These are phyloP conservation scores for Andrena praecox DNA, from an alignment of 2,888 invertebrate species.

Conservation along the genomic window DNA sequence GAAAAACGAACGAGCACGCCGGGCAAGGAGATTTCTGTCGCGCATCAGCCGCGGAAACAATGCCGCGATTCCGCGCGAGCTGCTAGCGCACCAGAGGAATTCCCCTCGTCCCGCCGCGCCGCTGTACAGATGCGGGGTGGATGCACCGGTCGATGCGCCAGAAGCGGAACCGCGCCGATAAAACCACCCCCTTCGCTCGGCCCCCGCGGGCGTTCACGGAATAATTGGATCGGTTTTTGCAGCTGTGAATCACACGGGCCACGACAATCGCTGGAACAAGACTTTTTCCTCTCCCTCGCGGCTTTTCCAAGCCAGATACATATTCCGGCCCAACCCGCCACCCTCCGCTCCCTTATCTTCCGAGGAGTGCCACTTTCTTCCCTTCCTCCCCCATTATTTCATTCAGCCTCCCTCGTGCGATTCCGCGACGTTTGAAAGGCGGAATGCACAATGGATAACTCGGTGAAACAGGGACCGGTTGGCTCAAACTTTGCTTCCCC, in stretches of 20 bases:
- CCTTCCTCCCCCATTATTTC: not conserved
- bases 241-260: constrained; percentile 58
- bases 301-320: constrained; percentile 39
- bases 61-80: constrained; percentile 23
- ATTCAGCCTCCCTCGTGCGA: no score
- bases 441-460: no score
- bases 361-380: constrained; percentile 31
- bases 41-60: constrained; percentile 24
- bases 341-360: constrained; percentile 36
- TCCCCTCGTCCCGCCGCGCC: constrained; percentile 5
- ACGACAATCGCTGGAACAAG: constrained; percentile 54
- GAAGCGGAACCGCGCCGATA: constrained; percentile 25
- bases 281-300: constrained; percentile 41
- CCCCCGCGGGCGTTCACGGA: constrained; percentile 40
- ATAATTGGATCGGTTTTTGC: constrained; percentile 72
- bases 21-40: constrained; percentile 3
- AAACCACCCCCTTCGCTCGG: constrained; percentile 5
- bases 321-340: constrained; percentile 17
- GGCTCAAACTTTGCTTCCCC: no score
- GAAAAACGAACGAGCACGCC: not conserved
- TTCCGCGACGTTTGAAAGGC: no score
- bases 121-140: not conserved
- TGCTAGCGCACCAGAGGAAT: constrained; percentile 2
- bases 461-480: no score
- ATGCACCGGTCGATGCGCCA: constrained; percentile 32